Base-by-base conservation (phyloP, 1,140 invertebrate genomes). In the Bathynomus jamesi region DNA sequence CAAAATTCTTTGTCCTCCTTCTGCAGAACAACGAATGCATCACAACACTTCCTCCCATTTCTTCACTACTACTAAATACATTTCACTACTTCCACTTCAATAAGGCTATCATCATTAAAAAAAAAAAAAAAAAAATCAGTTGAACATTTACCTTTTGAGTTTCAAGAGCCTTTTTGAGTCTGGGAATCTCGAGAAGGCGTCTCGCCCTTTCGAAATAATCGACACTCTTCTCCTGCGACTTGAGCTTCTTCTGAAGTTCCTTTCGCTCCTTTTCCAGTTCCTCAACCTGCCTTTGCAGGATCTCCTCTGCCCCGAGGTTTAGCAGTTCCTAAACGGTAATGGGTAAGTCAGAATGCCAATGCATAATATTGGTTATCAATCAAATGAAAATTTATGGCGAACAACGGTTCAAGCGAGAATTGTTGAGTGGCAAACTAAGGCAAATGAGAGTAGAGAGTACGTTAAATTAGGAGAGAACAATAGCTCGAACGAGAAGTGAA, bases 171-270 rank as follows among this genome's bases (percentile, higher is more conserved):
- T 95, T 90, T 78, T 94, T 87, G 32, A 98, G 83, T 0, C 96
- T 81, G 0, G 95, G 94, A 76, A 98, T 93, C 83, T 98, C 96
- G 80, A 96, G 94, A 61, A 95, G 79, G 4, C 95, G 87, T 79
- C 96, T 97, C 1, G 96, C 95, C 72, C 96, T 85, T 80, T 96
- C 94, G 78, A 95, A 88, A 81, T 97, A 95, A 83, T 97, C 95
- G 10, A 96, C 88, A 83, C 94, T 95, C 84, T 96, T 96, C 81
- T 96, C 94, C 79, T 97, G 94, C 0, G 90, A 90, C 80, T 95
- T 95, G 4, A 97, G 84, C 76, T 92, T 89, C 28, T 93, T 91
- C 78, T 92, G 89, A 78, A 95, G 83, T 80, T 96, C 94, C 21
- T 90, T 88, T 53, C 91, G 88, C 81, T 95, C 93, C 76, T 94